Percentiles rank a stretch among this genome's conserved stretches.
Conservation (phyloP, 2,797 vertebrate genomes). For the Sorex maritimensis region DNA sequence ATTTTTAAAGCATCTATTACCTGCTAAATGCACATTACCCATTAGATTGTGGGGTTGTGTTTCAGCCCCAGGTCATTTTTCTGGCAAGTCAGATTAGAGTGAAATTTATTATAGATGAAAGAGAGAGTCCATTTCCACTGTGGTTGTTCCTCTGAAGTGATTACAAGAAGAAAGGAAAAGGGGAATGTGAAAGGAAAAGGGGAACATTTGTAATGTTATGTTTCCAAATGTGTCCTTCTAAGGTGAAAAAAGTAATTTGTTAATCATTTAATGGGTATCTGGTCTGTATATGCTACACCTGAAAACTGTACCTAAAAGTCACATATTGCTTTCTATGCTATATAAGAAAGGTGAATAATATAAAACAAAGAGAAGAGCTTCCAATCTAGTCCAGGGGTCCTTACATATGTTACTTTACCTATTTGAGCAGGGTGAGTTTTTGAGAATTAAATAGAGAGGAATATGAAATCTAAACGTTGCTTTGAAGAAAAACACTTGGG, state of each 20-base stretch:
- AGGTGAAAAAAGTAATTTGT: constrained; percentile 4
- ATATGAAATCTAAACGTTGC: background rate
- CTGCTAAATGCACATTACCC: constrained; percentile 71
- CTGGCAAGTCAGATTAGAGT: constrained; percentile 79
- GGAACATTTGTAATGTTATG: constrained; percentile 44
- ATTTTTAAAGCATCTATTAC: constrained; percentile 80
- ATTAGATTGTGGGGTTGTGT: constrained; percentile 70
- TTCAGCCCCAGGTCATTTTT: constrained; percentile 71
- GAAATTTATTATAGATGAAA: constrained; percentile 74
- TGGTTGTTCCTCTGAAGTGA: constrained; percentile 47
- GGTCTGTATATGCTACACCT: background rate
- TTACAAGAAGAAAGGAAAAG: constrained; percentile 31
- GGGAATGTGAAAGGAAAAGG: constrained; percentile 70
- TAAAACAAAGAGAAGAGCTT: background rate
- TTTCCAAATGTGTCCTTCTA: constrained; percentile 67
- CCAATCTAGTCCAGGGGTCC: background rate
- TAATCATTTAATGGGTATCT: background rate
- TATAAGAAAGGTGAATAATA: background rate
- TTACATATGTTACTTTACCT: background rate
- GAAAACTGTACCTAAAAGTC: no score
- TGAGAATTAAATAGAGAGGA: constrained; percentile 11
- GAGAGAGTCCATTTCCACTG: constrained; percentile 66
- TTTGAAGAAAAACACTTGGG: constrained; percentile 20
- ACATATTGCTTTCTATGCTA: background rate
- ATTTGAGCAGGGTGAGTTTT: background rate